Base-by-base conservation (phyloP, 2,888 invertebrate species). In the Drosophila dives region DNA sequence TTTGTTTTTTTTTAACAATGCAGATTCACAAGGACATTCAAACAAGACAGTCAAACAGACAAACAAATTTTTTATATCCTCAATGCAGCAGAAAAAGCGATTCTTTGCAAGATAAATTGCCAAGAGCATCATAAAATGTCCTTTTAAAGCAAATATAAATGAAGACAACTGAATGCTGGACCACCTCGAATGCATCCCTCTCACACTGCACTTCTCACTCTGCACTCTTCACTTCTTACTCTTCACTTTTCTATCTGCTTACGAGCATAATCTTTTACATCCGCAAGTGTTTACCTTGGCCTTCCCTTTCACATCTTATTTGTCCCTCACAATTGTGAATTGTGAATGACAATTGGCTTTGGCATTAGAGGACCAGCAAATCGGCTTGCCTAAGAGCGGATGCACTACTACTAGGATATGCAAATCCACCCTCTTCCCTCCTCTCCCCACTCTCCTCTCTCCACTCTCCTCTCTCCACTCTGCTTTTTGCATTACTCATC, bases 251-350 rank as follows among this genome's bases (percentile, higher is more conserved):
- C 45, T 34, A 54, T 54, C 79, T 51, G 72, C 72, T 61, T 61
- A 26, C 12, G 38, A 38, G 26, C 54, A 78, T 89, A 89, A 89
- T 88, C 89, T 75, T 72, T 62, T 81, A 83, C 84, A 89, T 88
- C 88, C 89, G 90, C 86, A 88, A 80, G 88, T 81, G 89, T 83
- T 89, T 83, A 81, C 87, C 84, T 88, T 86, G 68, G 72, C 81
- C 69, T 81, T 83, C 70, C 76, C 75, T 72, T 81, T 79, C 74
- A 76, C 68, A 56, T 72, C 72, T 64, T 79, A 81, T 81, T 87
- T 81, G 72, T 75, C 29, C 71, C 80, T 54, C 53, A 64, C 85
- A 85, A 83, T 87, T 87, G 81, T 73, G 84, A 72, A 83, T 85
- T 80, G 78, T 83, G 84, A 76, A 87, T 87, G 84, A 85, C 88